Percentiles rank a stretch among this genome's conserved stretches.
Evolutionary conservation across 2,888 invertebrate genomes (phyloP).

Genomic region (Pollenia griseotomentosa): DNA sequence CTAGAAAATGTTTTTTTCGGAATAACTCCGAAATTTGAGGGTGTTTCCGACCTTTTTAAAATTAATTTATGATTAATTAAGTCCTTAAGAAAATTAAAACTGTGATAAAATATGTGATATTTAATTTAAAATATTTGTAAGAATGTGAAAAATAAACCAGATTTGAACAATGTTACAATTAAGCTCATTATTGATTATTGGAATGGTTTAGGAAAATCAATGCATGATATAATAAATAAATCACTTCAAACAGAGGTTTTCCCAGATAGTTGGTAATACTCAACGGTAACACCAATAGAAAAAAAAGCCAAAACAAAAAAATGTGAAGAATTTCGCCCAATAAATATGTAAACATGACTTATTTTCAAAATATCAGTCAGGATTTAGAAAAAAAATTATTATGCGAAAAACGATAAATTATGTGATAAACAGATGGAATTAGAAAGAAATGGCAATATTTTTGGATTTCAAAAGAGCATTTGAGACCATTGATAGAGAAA

Average conservation of each 20-base stretch:
- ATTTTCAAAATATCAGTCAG: not conserved
- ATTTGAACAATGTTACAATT: not conserved
- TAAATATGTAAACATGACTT: not conserved
- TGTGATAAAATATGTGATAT: too few species aligned
- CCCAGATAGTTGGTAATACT: not conserved
- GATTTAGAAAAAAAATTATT: not conserved
- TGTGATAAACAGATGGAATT: too few species aligned
- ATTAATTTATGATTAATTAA: not conserved
- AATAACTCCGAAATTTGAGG: too few species aligned
- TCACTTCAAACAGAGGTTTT: not conserved
- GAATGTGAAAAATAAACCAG: too few species aligned
- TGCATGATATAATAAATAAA: not conserved
- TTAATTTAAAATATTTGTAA: too few species aligned
- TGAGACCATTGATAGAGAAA: not conserved
- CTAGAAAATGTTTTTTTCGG: too few species aligned
- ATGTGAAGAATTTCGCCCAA: conserved; percentile 4
- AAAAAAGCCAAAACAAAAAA: conserved; percentile 5
- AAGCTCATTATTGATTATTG: not conserved
- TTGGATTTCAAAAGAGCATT: not conserved
- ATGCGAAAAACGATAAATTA: too few species aligned
- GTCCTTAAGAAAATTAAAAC: too few species aligned
- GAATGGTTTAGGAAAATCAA: not conserved
- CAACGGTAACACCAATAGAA: not conserved
- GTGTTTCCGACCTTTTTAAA: too few species aligned
- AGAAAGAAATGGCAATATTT: too few species aligned